phyloP scores from a whole-genome alignment of 2,888 invertebrate genomes.

The Eupithecia subfuscata region DNA sequence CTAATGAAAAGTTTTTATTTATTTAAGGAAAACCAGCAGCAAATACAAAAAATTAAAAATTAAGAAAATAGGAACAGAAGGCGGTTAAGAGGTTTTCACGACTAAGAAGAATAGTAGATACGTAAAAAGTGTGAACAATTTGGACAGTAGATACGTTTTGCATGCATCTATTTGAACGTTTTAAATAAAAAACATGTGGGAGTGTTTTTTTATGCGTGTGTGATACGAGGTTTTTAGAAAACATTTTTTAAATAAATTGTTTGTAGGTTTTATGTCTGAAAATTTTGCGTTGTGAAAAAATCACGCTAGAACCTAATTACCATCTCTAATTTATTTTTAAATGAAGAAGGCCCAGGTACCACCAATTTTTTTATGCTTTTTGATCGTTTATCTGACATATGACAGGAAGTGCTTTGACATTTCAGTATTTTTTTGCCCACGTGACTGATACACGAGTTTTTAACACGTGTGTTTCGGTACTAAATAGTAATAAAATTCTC shows the following conservation, averaged over 20 bases:
- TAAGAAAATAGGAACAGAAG: too few species aligned
- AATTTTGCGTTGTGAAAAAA: not conserved
- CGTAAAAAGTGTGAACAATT: too few species aligned
- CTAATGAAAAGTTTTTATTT: too few species aligned
- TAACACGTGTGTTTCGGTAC: not conserved
- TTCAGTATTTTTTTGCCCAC: not conserved
- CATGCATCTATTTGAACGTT: not conserved
- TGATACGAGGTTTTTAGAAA: too few species aligned
- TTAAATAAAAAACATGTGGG: too few species aligned
- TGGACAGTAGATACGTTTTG: too few species aligned
- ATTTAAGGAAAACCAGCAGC: too few species aligned
- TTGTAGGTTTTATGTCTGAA: not conserved
- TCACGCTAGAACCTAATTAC: not conserved
- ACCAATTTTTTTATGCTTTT: not conserved
- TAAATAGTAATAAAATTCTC: not conserved
- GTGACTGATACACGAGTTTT: not conserved
- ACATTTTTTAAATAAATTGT: too few species aligned
- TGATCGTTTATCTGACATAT: not conserved
- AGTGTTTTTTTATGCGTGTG: too few species aligned
- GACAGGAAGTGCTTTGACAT: slow-evolving; percentile 8
- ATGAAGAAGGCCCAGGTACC: not conserved
- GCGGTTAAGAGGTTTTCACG: too few species aligned
- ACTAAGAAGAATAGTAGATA: too few species aligned
- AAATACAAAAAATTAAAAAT: too few species aligned
- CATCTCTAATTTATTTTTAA: not conserved